Conservation (phyloP, 2,888 invertebrate genomes). For the Uloborus plumipes region DNA sequence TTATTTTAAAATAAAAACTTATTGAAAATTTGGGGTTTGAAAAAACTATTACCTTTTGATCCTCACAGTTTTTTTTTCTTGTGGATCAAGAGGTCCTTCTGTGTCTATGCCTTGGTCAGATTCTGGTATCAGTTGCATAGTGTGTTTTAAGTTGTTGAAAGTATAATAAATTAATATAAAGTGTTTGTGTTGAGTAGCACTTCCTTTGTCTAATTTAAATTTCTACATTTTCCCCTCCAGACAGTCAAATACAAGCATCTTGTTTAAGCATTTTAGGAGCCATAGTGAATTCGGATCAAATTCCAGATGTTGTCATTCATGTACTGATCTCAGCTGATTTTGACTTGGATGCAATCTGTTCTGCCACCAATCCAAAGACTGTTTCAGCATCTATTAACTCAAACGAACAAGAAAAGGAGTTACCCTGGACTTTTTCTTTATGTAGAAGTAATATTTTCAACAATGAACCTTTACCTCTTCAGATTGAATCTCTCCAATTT, state of each 20-base stretch:
- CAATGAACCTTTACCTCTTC: slow-evolving; percentile 76
- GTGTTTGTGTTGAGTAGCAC: no score
- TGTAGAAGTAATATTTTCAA: slow-evolving; percentile 70
- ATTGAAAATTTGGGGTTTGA: no score
- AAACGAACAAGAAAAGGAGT: not conserved
- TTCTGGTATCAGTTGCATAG: no score
- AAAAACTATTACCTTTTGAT: no score
- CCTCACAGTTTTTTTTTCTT: no score
- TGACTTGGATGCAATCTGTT: slow-evolving; percentile 1
- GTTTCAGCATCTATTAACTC: not conserved
- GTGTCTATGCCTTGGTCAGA: no score
- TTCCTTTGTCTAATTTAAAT: no score
- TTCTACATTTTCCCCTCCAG: slow-evolving; percentile 67
- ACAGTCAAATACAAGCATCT: slow-evolving; percentile 72
- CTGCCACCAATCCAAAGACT: not conserved
- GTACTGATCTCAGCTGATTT: slow-evolving; percentile 66
- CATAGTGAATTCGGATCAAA: slow-evolving; percentile 71
- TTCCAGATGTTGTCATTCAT: slow-evolving; percentile 69
- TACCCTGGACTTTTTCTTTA: slow-evolving; percentile 70
- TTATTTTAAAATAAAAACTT: no score
- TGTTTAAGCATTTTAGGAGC: slow-evolving; percentile 72
- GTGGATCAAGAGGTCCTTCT: no score
- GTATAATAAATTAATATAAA: no score
- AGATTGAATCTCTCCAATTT: slow-evolving; percentile 83
- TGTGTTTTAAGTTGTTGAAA: no score